Percentiles rank a stretch among this genome's conserved stretches.
phyloP scores from a whole-genome alignment of 1,140 invertebrate genomes.

The Eurytemora carolleeae region DNA sequence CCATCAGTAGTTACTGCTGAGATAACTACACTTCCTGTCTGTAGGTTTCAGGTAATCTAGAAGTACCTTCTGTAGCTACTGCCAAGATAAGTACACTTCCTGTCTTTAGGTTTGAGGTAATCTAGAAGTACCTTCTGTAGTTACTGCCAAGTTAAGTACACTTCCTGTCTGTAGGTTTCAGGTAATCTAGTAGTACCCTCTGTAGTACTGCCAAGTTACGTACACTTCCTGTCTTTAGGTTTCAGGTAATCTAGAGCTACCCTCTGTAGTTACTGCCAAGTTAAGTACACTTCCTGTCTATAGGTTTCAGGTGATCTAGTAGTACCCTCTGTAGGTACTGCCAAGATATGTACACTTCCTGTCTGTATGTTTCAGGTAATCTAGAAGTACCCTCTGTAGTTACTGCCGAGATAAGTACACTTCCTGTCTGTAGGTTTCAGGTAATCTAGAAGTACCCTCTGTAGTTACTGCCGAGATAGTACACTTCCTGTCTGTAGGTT shows the following conservation, averaged over 20 bases:
- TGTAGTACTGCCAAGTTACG: constrained; percentile 78
- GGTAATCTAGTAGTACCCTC: constrained; percentile 78
- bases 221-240: constrained; percentile 70
- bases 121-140: constrained; percentile 74
- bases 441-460: no score
- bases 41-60: constrained; percentile 87
- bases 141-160: constrained; percentile 75
- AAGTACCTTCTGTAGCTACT: constrained; percentile 77
- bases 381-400: no score
- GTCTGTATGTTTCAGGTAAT: no score
- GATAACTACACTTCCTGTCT: constrained; percentile 71
- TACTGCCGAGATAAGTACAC: no score
- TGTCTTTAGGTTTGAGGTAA: constrained; percentile 83
- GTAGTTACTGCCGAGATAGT: no score
- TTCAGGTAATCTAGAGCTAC: constrained; percentile 83
- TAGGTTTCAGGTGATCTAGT: constrained; percentile 86
- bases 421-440: no score
- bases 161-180: constrained; percentile 91
- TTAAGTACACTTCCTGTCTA: constrained; percentile 76
- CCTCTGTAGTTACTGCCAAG: constrained; percentile 82
- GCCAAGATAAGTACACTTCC: constrained; percentile 82
- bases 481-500: no score
- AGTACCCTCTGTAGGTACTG: no score
- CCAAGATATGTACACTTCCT: no score
- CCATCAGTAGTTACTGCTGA: constrained; percentile 84